Percentiles rank a stretch among this genome's conserved stretches.
These are phyloP conservation scores for Plodia interpunctella DNA, from an alignment of 1,140 invertebrate species.

Conservation along the genomic window DNA sequence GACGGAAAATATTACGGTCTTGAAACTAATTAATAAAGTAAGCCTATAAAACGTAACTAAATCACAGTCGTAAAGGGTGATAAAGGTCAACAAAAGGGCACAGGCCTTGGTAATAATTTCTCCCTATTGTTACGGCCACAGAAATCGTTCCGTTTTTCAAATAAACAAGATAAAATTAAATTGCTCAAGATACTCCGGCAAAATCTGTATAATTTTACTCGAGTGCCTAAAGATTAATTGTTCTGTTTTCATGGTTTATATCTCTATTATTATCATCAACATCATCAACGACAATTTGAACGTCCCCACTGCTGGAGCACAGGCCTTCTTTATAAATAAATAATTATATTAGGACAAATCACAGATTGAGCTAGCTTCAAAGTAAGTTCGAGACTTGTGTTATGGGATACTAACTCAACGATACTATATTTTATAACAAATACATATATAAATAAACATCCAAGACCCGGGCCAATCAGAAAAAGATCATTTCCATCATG, in stretches of 20 bases:
- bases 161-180: background rate
- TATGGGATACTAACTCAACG: no score
- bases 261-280: background rate
- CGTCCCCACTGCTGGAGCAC: no score
- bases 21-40: background rate
- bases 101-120: background rate
- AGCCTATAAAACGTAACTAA: background rate
- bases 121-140: background rate
- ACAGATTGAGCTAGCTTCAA: no score
- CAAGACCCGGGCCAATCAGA: no score
- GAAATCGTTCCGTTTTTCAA: background rate
- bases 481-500: no score
- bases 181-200: background rate
- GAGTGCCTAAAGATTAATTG: background rate
- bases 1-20: no score
- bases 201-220: background rate
- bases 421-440: no score
- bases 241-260: background rate
- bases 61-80: background rate
- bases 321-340: no score
- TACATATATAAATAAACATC: no score
- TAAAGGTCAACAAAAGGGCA: background rate
- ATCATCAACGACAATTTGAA: no score
- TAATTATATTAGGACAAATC: no score
- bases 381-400: no score